Base-by-base conservation (phyloP, 2,797 vertebrate genomes). In the Picus viridis region DNA sequence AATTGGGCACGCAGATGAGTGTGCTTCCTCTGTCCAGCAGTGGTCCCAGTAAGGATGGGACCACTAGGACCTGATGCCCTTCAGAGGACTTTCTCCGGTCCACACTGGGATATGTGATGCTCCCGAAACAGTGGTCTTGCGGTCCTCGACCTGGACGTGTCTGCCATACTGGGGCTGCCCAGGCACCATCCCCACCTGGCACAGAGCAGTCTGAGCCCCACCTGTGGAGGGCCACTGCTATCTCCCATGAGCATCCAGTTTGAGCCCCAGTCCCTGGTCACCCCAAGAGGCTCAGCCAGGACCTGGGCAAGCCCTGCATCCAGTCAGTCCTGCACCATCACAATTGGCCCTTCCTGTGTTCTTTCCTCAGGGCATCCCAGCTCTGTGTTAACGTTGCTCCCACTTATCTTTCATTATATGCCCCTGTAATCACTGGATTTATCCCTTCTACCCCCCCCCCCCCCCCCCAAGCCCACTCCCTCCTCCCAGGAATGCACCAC, bases 81-180 rank as follows among this genome's bases (percentile, higher is more conserved):
- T 69, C 41, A n/a, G 49, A 72, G 63, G n/a, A 0, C 20, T 53
- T 61, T 49, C 34, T 30, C 63, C 7, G 27, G 18, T 29, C 49
- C 29, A 3, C 17, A 0, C 14, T 7, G n/a, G 20, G 16, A 4
- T 8, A 10, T 4, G 1, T 0, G 18, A 23, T 22, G 57, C 30
- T 62, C 53, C 57, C 36, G 7, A 24, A 30, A 4, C 24, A 16
- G 7, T 17, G 8, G 10, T 43, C 19, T 24, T 4, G 5, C 6
- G 36, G 7, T 9, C 7, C 43, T 26, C 27, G 12, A 2, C 23
- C 3, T 2, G 3, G 64, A 29, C 23, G 6, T 26, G 34, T n/a
- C n/a, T 47, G 30, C 67, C 20, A 15, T 12, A 0, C 1, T 7
- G 43, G 39, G 4, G 26, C 72, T 73, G 61, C 20, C 34, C n/a